Base-by-base conservation (phyloP, 2,113 vertebrate genomes). In the Panthera uncia region DNA sequence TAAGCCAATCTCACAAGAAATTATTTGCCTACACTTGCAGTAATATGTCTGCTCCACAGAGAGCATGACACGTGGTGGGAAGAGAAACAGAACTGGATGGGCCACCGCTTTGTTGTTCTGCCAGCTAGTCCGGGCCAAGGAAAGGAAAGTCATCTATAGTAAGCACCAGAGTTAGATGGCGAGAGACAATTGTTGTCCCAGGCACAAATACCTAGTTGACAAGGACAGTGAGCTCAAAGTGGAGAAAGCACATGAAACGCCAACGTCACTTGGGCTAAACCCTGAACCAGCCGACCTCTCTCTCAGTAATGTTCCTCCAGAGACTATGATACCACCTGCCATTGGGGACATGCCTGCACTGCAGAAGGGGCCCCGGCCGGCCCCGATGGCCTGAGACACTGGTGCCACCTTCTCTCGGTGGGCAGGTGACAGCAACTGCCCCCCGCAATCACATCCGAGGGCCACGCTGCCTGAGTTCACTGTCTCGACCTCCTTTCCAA, bases 61-160 rank as follows among this genome's bases (percentile, higher is more conserved):
- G 79, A 65, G 23, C 4, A 0, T 4, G 78, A 10, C n/a, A 0
- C 74, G 0, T 0, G 4, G 31, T 2, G 3, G 23, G 33, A n/a
- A 38, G 50, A 55, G 38, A 52, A 29, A 45, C 19, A 21, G 5
- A 29, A 10, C 0, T 5, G 10, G 16, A 13, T 0, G 0, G 1
- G 50, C n/a, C 41, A 2, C 4, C 8, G 29, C 63, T 21, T 7
- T 36, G 50, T 52, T 38, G 19, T 13, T 66, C 45, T 11, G 33
- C 73, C 80, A 48, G n/a, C 19, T 1, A 0, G 10, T 8, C 21
- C 2, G n/a, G 16, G 48, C 63, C 63, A 36, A 86, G 27, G 81
- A 68, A 2, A 68, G 89, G 45, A 52, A n/a, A 36, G 36, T 8
- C 8, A 2, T 50, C 21, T 48, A 3, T 48, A 41, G 1, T 7